These are phyloP conservation scores for Turritopsis rubra DNA, from an alignment of 30 jellyfish, hydroid and myxozoan genomes.

Conservation along the genomic window DNA sequence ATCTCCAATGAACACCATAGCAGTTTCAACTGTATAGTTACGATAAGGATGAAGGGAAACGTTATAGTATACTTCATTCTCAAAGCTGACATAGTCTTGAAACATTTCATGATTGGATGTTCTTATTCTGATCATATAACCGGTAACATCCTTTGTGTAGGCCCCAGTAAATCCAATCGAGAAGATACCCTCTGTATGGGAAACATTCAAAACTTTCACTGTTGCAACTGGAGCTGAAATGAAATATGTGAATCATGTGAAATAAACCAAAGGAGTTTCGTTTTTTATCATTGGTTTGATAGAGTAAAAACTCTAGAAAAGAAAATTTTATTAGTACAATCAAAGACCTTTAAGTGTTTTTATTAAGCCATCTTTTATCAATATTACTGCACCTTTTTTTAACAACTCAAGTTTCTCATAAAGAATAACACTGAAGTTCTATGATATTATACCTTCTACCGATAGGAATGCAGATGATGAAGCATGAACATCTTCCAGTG, in stretches of 20 bases:
- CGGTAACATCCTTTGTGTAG: constrained; percentile 19
- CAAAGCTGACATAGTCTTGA: neutral
- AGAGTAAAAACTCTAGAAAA: no score
- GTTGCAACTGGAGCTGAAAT: constrained; percentile 25
- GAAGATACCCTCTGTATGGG: neutral
- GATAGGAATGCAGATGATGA: constrained; percentile 59
- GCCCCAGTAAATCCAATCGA: neutral
- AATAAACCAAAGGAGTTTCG: no score
- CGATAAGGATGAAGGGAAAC: constrained; percentile 12
- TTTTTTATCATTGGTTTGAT: neutral
- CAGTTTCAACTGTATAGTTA: constrained; percentile 26
- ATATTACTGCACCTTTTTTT: neutral
- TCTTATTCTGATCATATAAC: constrained; percentile 9
- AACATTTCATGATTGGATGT: neutral
- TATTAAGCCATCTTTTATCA: neutral
- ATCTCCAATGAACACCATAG: constrained; percentile 21
- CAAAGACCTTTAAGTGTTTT: no score
- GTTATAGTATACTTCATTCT: neutral
- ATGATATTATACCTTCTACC: constrained; percentile 69
- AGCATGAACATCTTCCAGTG: constrained; percentile 48
- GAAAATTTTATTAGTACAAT: no score
- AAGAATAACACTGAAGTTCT: neutral
- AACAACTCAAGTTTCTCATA: neutral
- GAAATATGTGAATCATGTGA: no score
- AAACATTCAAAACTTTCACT: constrained; percentile 1